Evolutionary conservation across 2,888 invertebrate genomes (phyloP), one percentile per base, ranked within the genome.

Genomic region (Microctonus hyperodae): DNA sequence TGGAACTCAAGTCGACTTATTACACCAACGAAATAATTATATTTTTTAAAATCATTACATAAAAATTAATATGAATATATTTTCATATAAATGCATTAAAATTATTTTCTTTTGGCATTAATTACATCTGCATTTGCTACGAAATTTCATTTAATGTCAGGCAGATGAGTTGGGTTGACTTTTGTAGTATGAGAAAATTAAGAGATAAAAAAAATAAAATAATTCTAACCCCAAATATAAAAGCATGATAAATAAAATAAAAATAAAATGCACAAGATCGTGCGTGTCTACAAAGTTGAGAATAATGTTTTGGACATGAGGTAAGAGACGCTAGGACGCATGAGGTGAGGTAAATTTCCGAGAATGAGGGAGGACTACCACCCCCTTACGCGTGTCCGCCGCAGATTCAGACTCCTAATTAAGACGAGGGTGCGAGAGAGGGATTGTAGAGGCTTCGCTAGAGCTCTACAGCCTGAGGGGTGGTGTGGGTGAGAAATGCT

Each of bases 381-480:
- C 75, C 73, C 72, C 86, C 86, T 76, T 78, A 87, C 87, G 90
- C 89, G 90, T 90, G 91, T 91, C 91, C 90, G 90, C 90, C 89
- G 88, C 91, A 91, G 91, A 91, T 91, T 91, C 90, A 89, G 89
- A 90, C 90, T 90, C 90, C 91, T 91, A 91, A 91, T 91, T 91
- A 91, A 91, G 91, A 90, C 90, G 87, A 88, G 88, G 90, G 88
- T 87, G 86, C 81, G 81, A 82, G 81, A 72, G 73, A 78, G 81
- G 81, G 81, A 78, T 76, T 77, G 74, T 76, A 74, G 75, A 76
- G 79, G 80, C 78, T 78, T 78, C 74, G 73, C 75, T 77, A 71
- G 80, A 79, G 76, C 78, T 67, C 78, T 76, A 40, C 65, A 25
- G 62, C 51, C 60, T 37, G 60, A 53, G 62, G 64, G 65, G 64